Evolutionary conservation across 2,113 vertebrate genomes (phyloP).

Genomic region (Platysteira castanea): DNA sequence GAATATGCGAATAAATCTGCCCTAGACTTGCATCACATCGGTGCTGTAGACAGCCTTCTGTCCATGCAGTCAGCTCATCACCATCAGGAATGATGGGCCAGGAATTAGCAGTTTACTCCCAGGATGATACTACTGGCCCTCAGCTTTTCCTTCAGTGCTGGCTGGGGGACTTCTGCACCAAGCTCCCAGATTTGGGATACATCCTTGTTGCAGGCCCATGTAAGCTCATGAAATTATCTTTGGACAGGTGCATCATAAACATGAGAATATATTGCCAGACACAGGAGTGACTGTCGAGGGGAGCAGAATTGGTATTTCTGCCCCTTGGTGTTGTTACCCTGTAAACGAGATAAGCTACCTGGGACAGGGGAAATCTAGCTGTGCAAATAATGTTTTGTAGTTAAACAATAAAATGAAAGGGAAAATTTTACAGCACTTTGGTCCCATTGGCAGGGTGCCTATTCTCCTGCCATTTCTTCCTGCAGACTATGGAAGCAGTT

Average conservation of each 20-base stretch:
- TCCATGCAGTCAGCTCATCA: background rate
- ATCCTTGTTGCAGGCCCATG: background rate
- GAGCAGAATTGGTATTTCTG: background rate
- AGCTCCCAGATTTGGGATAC: background rate
- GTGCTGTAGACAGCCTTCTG: background rate
- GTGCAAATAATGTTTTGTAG: background rate
- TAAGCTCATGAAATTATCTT: background rate
- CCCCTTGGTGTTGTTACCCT: background rate
- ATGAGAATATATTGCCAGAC: background rate
- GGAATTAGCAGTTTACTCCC: background rate
- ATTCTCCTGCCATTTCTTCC: background rate
- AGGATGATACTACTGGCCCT: background rate
- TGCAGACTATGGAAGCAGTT: background rate
- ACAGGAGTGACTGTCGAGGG: background rate
- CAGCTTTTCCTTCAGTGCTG: background rate
- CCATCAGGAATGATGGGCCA: background rate
- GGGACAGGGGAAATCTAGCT: background rate
- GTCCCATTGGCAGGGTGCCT: background rate
- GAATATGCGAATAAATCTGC: background rate
- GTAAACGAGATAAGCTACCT: background rate
- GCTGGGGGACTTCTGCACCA: background rate
- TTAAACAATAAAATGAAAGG: background rate
- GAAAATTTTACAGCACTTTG: background rate
- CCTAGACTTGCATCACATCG: accelerated
- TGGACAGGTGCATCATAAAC: background rate